A percentile compares a stretch with the other conserved stretches of the same genome.
Conservation (phyloP, 2,113 vertebrate genomes). For the Microcebus jonahi region DNA sequence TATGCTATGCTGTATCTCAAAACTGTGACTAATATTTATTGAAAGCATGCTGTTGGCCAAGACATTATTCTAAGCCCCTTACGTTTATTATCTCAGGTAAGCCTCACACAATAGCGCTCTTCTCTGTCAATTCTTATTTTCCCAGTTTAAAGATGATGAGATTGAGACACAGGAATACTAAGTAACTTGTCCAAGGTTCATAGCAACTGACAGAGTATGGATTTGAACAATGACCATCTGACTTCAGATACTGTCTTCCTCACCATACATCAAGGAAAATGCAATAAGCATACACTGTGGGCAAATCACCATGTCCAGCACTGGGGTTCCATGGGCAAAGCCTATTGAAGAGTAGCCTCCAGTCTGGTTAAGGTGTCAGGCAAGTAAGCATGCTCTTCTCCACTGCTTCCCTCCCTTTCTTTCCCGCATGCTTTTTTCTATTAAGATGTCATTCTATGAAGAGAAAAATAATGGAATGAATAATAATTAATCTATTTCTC, state of each 20-base stretch:
- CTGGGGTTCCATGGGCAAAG: not conserved
- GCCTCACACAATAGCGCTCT: not conserved
- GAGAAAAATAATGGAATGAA: not conserved
- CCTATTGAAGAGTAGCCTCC: not conserved
- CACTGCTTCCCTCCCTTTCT: not conserved
- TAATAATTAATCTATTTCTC: not conserved
- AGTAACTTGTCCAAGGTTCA: not conserved
- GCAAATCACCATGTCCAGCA: not conserved
- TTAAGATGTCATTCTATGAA: not conserved
- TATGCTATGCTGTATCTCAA: not conserved
- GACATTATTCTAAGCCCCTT: not conserved
- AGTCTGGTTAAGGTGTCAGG: not conserved
- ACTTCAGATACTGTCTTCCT: not conserved
- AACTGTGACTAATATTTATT: not conserved
- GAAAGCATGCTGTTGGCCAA: not conserved
- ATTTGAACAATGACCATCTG: not conserved
- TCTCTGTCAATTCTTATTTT: not conserved
- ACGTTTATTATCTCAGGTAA: not conserved
- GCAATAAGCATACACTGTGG: not conserved
- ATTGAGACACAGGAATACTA: not conserved
- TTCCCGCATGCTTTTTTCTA: not conserved
- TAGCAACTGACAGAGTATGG: not conserved
- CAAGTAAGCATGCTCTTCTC: not conserved
- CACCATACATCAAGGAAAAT: not conserved
- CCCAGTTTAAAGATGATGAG: not conserved